phyloP scores from a whole-genome alignment of 2,888 invertebrate genomes.

The Brachyopa scutellaris region DNA sequence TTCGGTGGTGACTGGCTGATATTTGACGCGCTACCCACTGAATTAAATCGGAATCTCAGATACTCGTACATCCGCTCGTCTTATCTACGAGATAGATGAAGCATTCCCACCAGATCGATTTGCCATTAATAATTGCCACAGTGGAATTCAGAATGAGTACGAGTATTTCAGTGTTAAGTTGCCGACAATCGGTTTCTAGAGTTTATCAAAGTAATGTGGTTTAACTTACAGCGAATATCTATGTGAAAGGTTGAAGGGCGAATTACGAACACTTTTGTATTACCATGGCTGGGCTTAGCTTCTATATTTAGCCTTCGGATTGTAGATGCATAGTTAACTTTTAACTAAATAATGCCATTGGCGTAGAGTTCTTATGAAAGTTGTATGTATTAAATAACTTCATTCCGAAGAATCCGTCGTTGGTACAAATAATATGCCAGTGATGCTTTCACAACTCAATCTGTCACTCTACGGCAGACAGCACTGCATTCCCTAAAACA shows the following conservation, averaged over 20 bases:
- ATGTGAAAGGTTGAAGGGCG: slow-evolving; percentile 24
- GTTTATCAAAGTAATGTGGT: slow-evolving; percentile 22
- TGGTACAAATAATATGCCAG: too few relatives aligned
- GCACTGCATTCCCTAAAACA: too few relatives aligned
- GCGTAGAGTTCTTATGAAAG: too few relatives aligned
- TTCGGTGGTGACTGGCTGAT: slow-evolving; percentile 6
- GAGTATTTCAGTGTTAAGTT: slow-evolving; percentile 31
- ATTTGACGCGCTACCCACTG: slow-evolving; percentile 16
- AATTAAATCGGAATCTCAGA: slow-evolving; percentile 42
- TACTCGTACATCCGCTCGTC: slow-evolving; percentile 51
- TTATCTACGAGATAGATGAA: slow-evolving; percentile 62
- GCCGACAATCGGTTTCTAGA: slow-evolving; percentile 13
- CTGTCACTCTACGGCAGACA: too few relatives aligned
- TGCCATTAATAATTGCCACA: slow-evolving; percentile 64
- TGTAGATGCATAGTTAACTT: too few relatives aligned
- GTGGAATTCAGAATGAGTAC: too few relatives aligned
- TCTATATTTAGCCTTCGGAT: too few relatives aligned
- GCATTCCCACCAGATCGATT: slow-evolving; percentile 62
- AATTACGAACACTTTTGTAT: slow-evolving; percentile 9
- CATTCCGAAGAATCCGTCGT: too few relatives aligned
- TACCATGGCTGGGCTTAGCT: too few relatives aligned
- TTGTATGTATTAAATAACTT: too few relatives aligned
- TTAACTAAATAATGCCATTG: too few relatives aligned
- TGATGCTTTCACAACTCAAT: too few relatives aligned
- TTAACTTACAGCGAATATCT: background rate